phyloP scores from a whole-genome alignment of 2,113 vertebrate genomes.

The Orthonyx spaldingii region DNA sequence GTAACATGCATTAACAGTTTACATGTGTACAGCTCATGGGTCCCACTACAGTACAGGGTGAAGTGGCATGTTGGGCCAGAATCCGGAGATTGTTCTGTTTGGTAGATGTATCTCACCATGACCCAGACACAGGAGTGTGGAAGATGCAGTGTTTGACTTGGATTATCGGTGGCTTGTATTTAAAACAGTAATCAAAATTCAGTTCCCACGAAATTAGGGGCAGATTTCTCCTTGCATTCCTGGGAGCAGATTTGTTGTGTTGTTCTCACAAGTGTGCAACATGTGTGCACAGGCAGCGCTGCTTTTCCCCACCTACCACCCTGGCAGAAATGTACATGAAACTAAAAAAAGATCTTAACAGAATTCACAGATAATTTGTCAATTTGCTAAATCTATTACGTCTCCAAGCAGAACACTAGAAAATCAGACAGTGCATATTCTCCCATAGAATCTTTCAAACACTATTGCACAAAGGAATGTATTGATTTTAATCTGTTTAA shows the following conservation, averaged over 20 bases:
- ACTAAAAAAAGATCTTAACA: neutral
- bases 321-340: neutral
- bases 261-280: neutral
- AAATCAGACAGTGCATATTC: neutral
- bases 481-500: neutral
- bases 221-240: neutral
- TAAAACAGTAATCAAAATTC: neutral
- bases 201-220: neutral
- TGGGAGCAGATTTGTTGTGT: slow-evolving; percentile 1
- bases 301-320: neutral
- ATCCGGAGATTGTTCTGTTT: neutral
- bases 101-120: neutral
- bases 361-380: slow-evolving; percentile 1
- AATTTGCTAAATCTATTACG: neutral
- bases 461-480: neutral
- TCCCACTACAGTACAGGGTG: neutral
- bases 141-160: neutral
- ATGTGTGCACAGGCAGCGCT: neutral
- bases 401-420: neutral
- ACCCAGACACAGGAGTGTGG: neutral
- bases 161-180: neutral
- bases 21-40: neutral
- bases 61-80: neutral
- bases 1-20: neutral
- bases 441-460: neutral